Conservation (phyloP, 2,888 invertebrate genomes). For the Catocala fraxini region DNA sequence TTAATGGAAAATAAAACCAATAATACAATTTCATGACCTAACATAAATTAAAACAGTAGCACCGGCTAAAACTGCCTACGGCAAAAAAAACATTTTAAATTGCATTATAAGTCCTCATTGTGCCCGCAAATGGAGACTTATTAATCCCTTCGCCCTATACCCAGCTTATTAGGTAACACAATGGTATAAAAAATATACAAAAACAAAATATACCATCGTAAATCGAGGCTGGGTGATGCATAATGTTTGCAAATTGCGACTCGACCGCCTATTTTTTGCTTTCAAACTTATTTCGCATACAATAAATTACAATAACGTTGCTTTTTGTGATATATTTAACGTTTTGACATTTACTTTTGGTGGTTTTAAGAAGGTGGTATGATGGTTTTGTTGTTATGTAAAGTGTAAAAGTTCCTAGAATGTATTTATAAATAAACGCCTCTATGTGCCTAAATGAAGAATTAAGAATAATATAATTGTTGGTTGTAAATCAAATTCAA, state of each 20-base stretch:
- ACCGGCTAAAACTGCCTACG: no score
- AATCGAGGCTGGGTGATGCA: slow-evolving; percentile 58
- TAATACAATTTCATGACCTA: background rate
- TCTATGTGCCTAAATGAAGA: no score
- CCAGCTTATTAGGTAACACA: slow-evolving; percentile 55
- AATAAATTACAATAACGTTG: slow-evolving; percentile 68
- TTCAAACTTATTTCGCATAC: slow-evolving; percentile 65
- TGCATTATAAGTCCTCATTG: slow-evolving; percentile 19
- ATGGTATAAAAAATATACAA: slow-evolving; percentile 42
- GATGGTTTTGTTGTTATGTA: slow-evolving; percentile 1
- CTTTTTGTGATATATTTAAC: slow-evolving; percentile 63
- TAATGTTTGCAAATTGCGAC: slow-evolving; percentile 74
- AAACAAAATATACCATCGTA: slow-evolving; percentile 41
- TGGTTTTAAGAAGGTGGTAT: slow-evolving; percentile 38
- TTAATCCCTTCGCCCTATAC: slow-evolving; percentile 40
- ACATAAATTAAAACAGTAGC: slow-evolving; percentile 2
- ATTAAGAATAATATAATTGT: no score
- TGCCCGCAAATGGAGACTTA: slow-evolving; percentile 35
- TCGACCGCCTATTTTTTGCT: slow-evolving; percentile 57
- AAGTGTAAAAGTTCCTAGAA: no score
- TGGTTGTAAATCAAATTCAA: no score
- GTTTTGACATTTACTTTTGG: slow-evolving; percentile 59
- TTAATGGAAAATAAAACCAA: no score
- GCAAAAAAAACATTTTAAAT: slow-evolving; percentile 22
- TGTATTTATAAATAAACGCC: no score